A percentile compares a stretch with the other conserved stretches of the same genome.
Conservation (phyloP, 2,113 vertebrate genomes). For the Dromaius novaehollandiae region DNA sequence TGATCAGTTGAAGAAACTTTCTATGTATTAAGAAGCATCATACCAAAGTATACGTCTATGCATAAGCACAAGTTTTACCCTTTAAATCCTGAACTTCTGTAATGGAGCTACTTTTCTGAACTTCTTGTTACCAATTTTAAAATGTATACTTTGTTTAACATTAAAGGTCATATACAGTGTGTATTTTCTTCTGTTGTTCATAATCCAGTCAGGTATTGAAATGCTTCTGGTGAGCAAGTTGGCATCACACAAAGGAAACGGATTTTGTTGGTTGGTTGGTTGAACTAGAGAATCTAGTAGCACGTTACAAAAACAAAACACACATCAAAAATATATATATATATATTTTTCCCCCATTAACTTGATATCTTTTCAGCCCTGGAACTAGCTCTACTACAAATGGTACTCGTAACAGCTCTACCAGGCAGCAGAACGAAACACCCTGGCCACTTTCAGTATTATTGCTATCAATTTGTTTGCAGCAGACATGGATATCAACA, state of each 20-base stretch:
- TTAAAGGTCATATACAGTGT: not conserved
- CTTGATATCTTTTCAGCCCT: not conserved
- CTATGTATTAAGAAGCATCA: not conserved
- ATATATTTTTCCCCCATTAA: not conserved
- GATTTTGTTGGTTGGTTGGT: not conserved
- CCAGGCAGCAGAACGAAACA: not conserved
- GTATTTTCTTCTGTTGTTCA: not conserved
- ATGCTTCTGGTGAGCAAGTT: not conserved
- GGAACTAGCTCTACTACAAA: not conserved
- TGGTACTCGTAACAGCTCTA: not conserved
- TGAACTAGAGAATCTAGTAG: not conserved
- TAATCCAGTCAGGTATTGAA: not conserved
- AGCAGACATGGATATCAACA: not conserved
- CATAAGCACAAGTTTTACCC: not conserved
- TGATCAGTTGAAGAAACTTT: not conserved
- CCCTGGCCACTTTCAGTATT: not conserved
- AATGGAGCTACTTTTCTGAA: not conserved
- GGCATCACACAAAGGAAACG: rapidly evolving
- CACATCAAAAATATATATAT: no score
- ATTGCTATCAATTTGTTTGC: not conserved
- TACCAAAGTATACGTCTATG: not conserved
- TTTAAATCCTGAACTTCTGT: not conserved
- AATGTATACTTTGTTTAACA: not conserved
- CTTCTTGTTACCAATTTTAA: not conserved
- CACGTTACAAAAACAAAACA: rapidly evolving